Base-by-base conservation (phyloP, 2,797 vertebrate species). In the Vireo griseus region DNA sequence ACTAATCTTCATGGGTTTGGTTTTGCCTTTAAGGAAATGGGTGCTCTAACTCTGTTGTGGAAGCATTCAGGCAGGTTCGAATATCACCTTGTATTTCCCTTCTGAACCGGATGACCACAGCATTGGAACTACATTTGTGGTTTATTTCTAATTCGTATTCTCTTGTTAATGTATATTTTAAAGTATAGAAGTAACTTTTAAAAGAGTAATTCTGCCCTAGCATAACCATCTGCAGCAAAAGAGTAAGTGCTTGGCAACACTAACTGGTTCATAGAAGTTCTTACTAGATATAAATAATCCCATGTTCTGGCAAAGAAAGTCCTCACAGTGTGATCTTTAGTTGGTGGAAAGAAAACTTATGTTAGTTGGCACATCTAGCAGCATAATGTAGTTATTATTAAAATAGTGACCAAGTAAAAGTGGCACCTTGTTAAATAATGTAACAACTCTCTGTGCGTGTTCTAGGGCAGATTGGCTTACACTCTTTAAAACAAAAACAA, bases 221-320 rank as follows among this genome's bases (percentile, higher is more conserved):
- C 61, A 40, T 37, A 92, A 62, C 89, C 87, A 95, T 93, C 78
- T 97, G 87, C 54, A 92, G 94, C 31, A 85, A 80, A 89, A 93
- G 85, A 89, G 61, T 85, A 91, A 91, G 65, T 4, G 1, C 72
- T 90, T 96, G 94, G 84, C 91, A 96, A 73, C 54, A 72, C 47
- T 61, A 85, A 87, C 72, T 86, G 68, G 65, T 91, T 92, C 89
- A 88, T 83, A 90, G 73, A 94, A 94, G 75, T 81, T 94, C 81
- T 74, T 93, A 54, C 68, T 80, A 92, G 92, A 91, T 91, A 96
- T 87, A 97, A 94, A 93, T 97, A 96, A 92, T 89, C 19, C 5
- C 8, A 55, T 90, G 86, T 96, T 87, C 86, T 97, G 95, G 87
- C 92, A 92, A 35, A 86, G 76, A 92, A 94, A 94, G 4, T 80